Evolutionary conservation across 2,888 invertebrate genomes (phyloP), one percentile per base, ranked within the genome.

Genomic region (Heliconius sara): DNA sequence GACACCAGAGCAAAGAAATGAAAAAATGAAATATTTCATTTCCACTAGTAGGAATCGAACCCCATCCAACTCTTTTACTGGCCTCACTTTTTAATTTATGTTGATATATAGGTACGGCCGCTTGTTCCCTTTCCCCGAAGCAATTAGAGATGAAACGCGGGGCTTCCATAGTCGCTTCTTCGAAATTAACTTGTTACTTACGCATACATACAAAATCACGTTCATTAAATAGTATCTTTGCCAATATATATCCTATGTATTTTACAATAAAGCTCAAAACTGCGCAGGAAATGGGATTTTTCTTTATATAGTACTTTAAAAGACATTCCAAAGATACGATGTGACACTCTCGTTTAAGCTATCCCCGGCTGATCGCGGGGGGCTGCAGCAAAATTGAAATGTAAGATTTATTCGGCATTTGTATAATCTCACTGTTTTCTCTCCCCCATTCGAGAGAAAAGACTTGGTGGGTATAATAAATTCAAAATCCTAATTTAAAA

Each of bases 101-200:
- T 83, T 83, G 84, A 81, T 83, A 81, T 82, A 72, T 52, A 52
- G 52, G 52, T 78, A 82, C 80, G 76, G 74, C 47, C 81, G 83
- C 83, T 86, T 84, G 82, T 86, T 89, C 88, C 90, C 86, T 86
- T 89, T 88, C 90, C 86, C 85, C 84, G 88, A 89, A 90, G 89
- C 87, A 91, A 90, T 91, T 90, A 91, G 87, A 88, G 86, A 86
- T 85, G 85, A 83, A 89, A 89, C 86, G 86, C 85, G 85, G 87
- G 87, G 85, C 83, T 88, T 88, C 87, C 85, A 86, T 85, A 77
- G 86, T 79, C 84, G 84, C 89, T 87, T 86, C 89, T 86, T 83
- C 81, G 85, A 87, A 86, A 87, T 86, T 85, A 85, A 85, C 85
- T 87, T 86, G 85, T 86, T 86, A 85, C 84, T 81, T 81, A 83